phyloP scores from a whole-genome alignment of 1,140 invertebrate species.

The Cydia strobilella region DNA sequence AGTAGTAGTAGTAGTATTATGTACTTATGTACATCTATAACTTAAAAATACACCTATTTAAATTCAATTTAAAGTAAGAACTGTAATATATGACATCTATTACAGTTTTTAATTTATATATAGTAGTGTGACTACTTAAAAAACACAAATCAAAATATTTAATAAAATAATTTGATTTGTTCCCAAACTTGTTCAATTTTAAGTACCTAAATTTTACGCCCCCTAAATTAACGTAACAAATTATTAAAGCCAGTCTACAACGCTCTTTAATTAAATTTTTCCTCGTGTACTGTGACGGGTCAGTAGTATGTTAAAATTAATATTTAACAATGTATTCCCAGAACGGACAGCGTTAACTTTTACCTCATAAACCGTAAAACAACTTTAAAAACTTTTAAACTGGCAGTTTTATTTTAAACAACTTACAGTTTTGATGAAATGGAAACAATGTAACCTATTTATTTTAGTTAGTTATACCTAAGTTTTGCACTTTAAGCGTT shows the following conservation, averaged over 20 bases:
- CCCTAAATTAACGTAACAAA: not conserved
- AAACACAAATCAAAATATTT: no score
- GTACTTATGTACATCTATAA: no score
- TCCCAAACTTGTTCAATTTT: no score
- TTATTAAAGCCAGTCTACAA: slow-evolving; percentile 13
- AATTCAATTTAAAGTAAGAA: no score
- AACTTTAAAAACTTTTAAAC: slow-evolving; percentile 23
- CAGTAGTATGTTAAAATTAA: slow-evolving; percentile 5
- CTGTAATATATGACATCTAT: no score
- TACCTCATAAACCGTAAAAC: slow-evolving; percentile 9
- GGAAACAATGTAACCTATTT: not conserved
- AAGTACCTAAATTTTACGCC: not conserved
- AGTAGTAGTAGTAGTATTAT: no score
- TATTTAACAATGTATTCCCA: slow-evolving; percentile 24
- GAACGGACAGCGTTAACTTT: slow-evolving; percentile 10
- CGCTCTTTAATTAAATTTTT: slow-evolving; percentile 18
- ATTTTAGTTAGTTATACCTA: not conserved
- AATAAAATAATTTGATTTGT: no score
- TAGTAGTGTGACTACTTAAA: no score
- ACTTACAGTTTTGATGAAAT: not conserved
- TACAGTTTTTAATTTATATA: no score
- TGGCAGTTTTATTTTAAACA: not conserved
- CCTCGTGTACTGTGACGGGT: slow-evolving; percentile 11
- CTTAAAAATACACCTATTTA: no score
- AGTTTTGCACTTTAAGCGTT: not conserved